Conservation (phyloP, 2,888 invertebrate genomes). For the Euphydryas editha region DNA sequence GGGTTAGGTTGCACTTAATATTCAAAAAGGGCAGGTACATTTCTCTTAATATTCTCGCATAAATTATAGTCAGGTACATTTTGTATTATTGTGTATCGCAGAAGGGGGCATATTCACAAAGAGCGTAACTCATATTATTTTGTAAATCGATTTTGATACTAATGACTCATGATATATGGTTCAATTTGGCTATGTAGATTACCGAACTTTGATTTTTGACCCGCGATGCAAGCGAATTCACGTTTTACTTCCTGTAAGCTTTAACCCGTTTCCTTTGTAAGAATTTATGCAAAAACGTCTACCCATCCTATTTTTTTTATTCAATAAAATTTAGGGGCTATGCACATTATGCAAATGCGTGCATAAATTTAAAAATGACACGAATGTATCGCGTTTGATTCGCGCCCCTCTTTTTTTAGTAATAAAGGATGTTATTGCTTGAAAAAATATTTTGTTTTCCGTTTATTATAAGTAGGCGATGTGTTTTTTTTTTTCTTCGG, state of each 20-base stretch:
- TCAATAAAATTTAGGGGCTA: constrained; percentile 83
- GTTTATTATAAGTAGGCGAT: constrained; percentile 71
- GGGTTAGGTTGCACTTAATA: constrained; percentile 85
- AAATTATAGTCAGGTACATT: constrained; percentile 85
- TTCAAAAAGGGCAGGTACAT: constrained; percentile 84
- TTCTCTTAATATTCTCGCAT: constrained; percentile 84
- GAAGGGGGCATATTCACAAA: constrained; percentile 57
- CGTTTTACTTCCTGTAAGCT: constrained; percentile 80
- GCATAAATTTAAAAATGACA: constrained; percentile 79
- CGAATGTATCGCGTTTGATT: constrained; percentile 45
- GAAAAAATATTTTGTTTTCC: constrained; percentile 56
- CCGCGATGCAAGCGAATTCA: constrained; percentile 65
- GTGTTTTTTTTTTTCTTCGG: constrained; percentile 74
- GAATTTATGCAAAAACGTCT: constrained; percentile 84
- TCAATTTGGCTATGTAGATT: constrained; percentile 43
- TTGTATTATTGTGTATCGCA: constrained; percentile 76
- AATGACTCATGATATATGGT: constrained; percentile 49
- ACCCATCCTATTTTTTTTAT: constrained; percentile 84
- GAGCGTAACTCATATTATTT: constrained; percentile 50
- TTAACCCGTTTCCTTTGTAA: constrained; percentile 83
- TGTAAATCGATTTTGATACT: constrained; percentile 53
- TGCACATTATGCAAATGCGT: constrained; percentile 84
- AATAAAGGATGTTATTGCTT: constrained; percentile 53
- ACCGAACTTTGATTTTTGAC: constrained; percentile 59
- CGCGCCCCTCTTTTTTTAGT: constrained; percentile 39